Evolutionary conservation across 2,113 vertebrate genomes (phyloP), one percentile per base, ranked within the genome.

Genomic region (Capreolus pygargus): DNA sequence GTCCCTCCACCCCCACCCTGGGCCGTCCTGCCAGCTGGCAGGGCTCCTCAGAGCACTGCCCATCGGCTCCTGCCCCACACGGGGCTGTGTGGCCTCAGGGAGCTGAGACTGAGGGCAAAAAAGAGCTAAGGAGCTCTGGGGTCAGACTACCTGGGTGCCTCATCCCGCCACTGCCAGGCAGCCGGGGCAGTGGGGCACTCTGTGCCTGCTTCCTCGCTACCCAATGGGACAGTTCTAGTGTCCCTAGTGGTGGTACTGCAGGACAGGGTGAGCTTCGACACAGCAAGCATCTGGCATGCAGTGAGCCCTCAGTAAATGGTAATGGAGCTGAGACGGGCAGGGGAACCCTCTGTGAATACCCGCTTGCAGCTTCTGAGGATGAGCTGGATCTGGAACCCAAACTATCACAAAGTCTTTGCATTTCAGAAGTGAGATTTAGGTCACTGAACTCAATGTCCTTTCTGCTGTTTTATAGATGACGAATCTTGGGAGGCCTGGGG

Each of bases 51-150:
- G 30, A 30, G 21, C 50, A n/a, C n/a, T 19, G 21, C 33, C 55
- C 11, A 9, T 13, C 0, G 3, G 54, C 25, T 12, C 25, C 19
- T 27, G 27, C 8, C 1, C 19, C 81, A 6, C 13, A 11, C 1
- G 0, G n/a, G 28, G 45, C 79, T 36, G 7, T 3, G 8, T 13
- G 52, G 13, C 19, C 79, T n/a, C 36, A 17, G 58, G 36, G 14
- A 50, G 45, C 57, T 11, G 9, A 54, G 39, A 27, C 28, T 9
- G 14, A 89, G 47, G 21, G 7, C 21, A 43, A 25, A 82, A 39
- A 36, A 60, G 7, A 47, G 84, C 70, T n/a, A 16, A 52, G 43
- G 30, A 76, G 19, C 47, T 33, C 90, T 7, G 33, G 36, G 10
- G 19, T 47, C 89, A 25, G 17, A 52, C 0, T 4, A 33, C 50